Percentiles rank a stretch among this genome's conserved stretches.
Conservation (phyloP, 2,113 vertebrate genomes). For the Anarrhichthys ocellatus region DNA sequence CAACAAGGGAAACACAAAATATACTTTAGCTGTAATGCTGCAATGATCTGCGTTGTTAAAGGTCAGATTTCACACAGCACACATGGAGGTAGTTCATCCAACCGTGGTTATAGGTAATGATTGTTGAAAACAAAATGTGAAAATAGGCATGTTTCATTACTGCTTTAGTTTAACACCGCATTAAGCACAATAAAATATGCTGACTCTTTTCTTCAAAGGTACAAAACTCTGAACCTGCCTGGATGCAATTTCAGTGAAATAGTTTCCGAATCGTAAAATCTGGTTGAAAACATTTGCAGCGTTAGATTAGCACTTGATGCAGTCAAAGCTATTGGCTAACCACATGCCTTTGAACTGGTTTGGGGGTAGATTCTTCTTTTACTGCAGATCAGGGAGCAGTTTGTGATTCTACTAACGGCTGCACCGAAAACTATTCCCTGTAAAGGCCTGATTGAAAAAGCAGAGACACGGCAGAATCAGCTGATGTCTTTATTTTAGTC, state of each 20-base stretch:
- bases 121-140: slow-evolving; percentile 20
- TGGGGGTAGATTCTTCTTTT: slow-evolving; percentile 61
- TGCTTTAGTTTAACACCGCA: slow-evolving; percentile 31
- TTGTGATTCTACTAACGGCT: slow-evolving; percentile 52
- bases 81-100: slow-evolving; percentile 14
- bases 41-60: background rate
- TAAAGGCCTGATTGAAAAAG: slow-evolving; percentile 40
- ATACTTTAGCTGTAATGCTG: background rate
- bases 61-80: slow-evolving; percentile 4
- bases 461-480: background rate
- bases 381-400: slow-evolving; percentile 56
- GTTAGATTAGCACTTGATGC: slow-evolving; percentile 36
- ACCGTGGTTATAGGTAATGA: background rate
- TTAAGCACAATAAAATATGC: slow-evolving; percentile 35
- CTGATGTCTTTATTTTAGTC: slow-evolving; percentile 17
- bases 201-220: slow-evolving; percentile 51
- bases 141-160: slow-evolving; percentile 32
- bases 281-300: slow-evolving; percentile 44
- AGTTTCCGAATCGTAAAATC: slow-evolving; percentile 61
- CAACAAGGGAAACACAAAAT: background rate
- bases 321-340: slow-evolving; percentile 44
- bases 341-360: slow-evolving; percentile 68
- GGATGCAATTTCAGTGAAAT: slow-evolving; percentile 64
- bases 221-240: slow-evolving; percentile 40
- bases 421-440: slow-evolving; percentile 48